phyloP scores from a whole-genome alignment of 2,797 vertebrate species.

The Tympanoctomys barrerae region DNA sequence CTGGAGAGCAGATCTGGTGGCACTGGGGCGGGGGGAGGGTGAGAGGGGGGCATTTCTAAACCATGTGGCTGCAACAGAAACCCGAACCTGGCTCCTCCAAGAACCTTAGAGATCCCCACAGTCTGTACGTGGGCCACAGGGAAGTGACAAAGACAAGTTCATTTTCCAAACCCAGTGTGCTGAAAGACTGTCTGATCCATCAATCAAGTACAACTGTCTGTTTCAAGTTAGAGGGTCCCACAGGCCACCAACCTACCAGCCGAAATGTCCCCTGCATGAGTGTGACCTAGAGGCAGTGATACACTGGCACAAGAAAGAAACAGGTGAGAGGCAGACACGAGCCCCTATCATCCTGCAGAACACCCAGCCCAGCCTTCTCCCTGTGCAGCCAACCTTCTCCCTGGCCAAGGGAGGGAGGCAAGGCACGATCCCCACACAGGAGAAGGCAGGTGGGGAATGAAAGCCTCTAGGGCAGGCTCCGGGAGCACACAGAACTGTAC shows the following conservation, averaged over 20 bases:
- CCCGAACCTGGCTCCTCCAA: background rate
- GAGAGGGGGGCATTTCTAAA: background rate
- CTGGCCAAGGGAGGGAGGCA: background rate
- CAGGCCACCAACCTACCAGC: fast-evolving
- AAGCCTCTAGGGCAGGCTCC: background rate
- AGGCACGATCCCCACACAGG: background rate
- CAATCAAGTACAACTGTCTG: background rate
- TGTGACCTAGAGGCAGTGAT: background rate
- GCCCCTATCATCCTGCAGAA: background rate
- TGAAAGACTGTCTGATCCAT: fast-evolving
- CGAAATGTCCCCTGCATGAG: background rate
- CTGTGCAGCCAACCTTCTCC: background rate
- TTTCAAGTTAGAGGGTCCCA: fast-evolving
- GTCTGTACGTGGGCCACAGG: fast-evolving
- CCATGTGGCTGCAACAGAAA: background rate
- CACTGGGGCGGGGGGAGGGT: fast-evolving
- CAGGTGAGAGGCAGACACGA: background rate
- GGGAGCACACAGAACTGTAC: background rate
- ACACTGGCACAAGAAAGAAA: background rate
- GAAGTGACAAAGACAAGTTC: background rate
- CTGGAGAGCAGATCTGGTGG: background rate
- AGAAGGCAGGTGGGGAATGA: background rate
- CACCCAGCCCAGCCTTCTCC: background rate
- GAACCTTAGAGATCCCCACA: background rate
- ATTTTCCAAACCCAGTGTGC: background rate